These are phyloP conservation scores for Axinella damicornis DNA, from an alignment of 37 sponge, comb jelly and placozoan genomes.

Conservation along the genomic window DNA sequence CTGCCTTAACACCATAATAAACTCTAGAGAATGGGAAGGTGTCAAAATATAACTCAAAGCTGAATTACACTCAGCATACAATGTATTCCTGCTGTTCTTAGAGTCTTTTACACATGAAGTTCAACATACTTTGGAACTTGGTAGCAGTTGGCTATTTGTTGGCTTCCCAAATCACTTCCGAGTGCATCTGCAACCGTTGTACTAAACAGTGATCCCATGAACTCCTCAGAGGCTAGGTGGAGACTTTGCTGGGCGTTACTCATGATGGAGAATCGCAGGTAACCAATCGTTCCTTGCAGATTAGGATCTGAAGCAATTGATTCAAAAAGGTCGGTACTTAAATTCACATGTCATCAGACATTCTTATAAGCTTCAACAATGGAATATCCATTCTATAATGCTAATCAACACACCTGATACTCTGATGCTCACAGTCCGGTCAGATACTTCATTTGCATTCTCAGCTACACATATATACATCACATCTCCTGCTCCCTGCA, in stretches of 20 bases:
- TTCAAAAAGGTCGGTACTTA: too few relatives aligned
- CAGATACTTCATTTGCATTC: too few relatives aligned
- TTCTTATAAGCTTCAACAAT: too few relatives aligned
- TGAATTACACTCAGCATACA: too few relatives aligned
- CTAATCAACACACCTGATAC: too few relatives aligned
- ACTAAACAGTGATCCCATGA: background rate
- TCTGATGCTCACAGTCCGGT: too few relatives aligned
- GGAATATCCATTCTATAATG: too few relatives aligned
- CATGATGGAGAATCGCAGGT: constrained; percentile 3
- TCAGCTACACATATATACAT: constrained; percentile 38
- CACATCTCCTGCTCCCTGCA: background rate
- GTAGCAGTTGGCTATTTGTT: constrained; percentile 10
- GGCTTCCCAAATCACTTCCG: background rate
- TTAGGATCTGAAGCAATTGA: background rate
- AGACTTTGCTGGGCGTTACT: background rate
- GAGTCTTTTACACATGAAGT: background rate
- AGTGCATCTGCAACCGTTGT: background rate
- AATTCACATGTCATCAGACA: too few relatives aligned
- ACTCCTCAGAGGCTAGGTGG: background rate
- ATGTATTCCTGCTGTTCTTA: too few relatives aligned
- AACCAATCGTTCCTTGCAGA: background rate
- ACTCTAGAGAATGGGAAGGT: too few relatives aligned
- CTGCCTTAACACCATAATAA: too few relatives aligned
- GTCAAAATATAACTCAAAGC: too few relatives aligned
- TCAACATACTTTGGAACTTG: constrained; percentile 1